Evolutionary conservation across 1,140 invertebrate genomes (phyloP), one percentile per base, ranked within the genome.

Genomic region (Saccostrea cuccullata): DNA sequence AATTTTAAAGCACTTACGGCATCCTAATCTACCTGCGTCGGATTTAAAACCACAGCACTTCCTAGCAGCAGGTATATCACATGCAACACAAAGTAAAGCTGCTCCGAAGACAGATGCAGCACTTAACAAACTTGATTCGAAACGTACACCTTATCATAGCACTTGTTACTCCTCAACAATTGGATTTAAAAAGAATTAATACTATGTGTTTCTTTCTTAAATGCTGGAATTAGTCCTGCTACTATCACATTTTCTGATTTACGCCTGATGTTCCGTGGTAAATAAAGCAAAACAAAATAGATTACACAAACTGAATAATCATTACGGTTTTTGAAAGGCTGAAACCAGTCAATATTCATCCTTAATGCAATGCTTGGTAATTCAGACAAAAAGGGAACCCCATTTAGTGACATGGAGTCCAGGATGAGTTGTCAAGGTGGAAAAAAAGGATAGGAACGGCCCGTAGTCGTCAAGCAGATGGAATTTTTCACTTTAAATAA

Each of bases 251-350:
- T 84, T 20, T 67, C 26, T 13, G 13, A 64, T 47, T 36, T 64
- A 20, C 0, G 64, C n/a, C 58, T 67, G 23, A 86, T 9, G 13
- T 60, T n/a, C 58, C 84, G 58, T 64, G 84, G 84, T 30, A 86
- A 47, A 56, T 86, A 64, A 3, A 64, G 23, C n/a, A 64, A 30
- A 36, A 47, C 60, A n/a, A 86, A 86, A 67, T 67, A 86, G 4
- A 67, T 64, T n/a, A 86, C 55, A 4, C 84, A 56, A n/a, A 86
- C 55, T 36, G 55, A 86, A 86, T 85, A 86, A 64, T 86, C 84
- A 86, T 64, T 86, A 20, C 82, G 26, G 13, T 64, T 23, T 67
- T 86, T 86, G 40, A 86, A 86, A 5, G 84, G 84, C 1, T 60
- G 56, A 77, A 77, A 77, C 70, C 70, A 77, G 70, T 77, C 70